These are phyloP conservation scores for Orchestia grillus DNA, from an alignment of 1,140 invertebrate species.

Conservation along the genomic window DNA sequence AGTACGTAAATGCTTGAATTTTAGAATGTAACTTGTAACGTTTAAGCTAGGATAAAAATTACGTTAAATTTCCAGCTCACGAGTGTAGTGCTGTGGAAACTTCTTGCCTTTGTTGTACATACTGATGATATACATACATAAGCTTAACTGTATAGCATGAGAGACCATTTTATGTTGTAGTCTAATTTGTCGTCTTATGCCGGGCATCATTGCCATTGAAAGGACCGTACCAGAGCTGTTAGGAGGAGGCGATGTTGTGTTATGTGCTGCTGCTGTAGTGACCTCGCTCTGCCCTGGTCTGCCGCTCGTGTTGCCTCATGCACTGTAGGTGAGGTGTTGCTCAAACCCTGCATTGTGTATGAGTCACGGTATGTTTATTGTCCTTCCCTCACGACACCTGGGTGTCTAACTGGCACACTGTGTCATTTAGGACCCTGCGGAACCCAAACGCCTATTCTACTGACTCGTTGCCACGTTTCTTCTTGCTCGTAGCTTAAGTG, in stretches of 20 bases:
- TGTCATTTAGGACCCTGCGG: too few relatives aligned
- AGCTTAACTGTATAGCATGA: neutral
- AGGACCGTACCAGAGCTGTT: neutral
- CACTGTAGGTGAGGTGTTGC: too few relatives aligned
- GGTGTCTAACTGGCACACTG: too few relatives aligned
- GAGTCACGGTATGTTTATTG: too few relatives aligned
- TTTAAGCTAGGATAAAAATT: neutral
- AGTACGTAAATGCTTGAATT: neutral
- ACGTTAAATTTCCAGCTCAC: neutral
- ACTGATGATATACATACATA: neutral
- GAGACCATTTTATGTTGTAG: neutral
- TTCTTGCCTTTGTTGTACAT: neutral
- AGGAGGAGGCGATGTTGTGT: neutral
- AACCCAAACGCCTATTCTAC: too few relatives aligned
- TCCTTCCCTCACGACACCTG: too few relatives aligned
- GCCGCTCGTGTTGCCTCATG: too few relatives aligned
- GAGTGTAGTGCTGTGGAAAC: neutral
- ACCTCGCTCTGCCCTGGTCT: too few relatives aligned
- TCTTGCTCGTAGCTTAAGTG: too few relatives aligned
- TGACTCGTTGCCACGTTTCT: too few relatives aligned
- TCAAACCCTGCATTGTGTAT: too few relatives aligned
- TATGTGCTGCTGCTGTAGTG: neutral
- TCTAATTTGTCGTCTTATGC: neutral
- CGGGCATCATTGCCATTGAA: neutral
- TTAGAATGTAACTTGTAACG: neutral